These are phyloP conservation scores for Choristoneura rosaceana DNA, from an alignment of 2,888 invertebrate genomes.

Conservation along the genomic window DNA sequence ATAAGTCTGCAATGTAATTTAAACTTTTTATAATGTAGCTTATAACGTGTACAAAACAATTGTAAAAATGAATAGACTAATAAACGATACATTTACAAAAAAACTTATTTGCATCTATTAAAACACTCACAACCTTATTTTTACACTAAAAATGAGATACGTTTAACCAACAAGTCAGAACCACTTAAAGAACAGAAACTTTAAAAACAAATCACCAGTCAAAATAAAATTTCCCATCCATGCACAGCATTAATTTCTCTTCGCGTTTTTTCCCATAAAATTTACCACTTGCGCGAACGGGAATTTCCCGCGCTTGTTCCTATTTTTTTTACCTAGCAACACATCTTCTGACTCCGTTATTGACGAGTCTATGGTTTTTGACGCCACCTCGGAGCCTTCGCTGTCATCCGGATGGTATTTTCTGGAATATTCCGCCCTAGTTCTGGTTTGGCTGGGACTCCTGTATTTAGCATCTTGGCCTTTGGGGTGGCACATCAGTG, in stretches of 20 bases:
- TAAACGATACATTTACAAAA: constrained; percentile 19
- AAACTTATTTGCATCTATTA: not conserved
- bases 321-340: constrained; percentile 66
- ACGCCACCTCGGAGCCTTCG: constrained; percentile 65
- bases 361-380: constrained; percentile 71
- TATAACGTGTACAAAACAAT: constrained; percentile 26
- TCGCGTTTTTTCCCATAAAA: constrained; percentile 74
- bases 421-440: constrained; percentile 59
- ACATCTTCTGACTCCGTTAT: constrained; percentile 68
- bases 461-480: constrained; percentile 51
- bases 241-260: constrained; percentile 64
- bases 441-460: constrained; percentile 50
- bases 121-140: not conserved
- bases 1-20: constrained; percentile 40
- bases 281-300: constrained; percentile 76
- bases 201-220: constrained; percentile 17
- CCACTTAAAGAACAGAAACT: not conserved
- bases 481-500: constrained; percentile 68
- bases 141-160: not conserved
- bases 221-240: constrained; percentile 42
- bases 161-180: too few relatives aligned
- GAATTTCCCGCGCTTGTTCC: constrained; percentile 65
- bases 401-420: constrained; percentile 69
- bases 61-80: constrained; percentile 27
- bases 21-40: constrained; percentile 15